Evolutionary conservation across 2,113 vertebrate genomes (phyloP), one percentile per base, ranked within the genome.

Genomic region (Myrmophylax atrothorax): DNA sequence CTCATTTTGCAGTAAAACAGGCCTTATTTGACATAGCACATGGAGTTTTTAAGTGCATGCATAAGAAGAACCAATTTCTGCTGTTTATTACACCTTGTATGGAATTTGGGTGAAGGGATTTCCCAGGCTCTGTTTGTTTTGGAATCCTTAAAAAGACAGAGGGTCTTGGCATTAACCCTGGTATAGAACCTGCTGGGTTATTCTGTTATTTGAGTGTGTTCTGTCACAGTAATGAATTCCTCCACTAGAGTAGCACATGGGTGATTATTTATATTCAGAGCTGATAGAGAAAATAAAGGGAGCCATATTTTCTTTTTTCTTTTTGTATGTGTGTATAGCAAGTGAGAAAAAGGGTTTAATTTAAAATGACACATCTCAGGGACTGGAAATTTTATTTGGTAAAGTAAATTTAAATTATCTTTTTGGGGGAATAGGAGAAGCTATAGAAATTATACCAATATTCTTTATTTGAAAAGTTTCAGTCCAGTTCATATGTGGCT

Each of bases 341-440:
- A 55, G 5, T 15, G 7, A 67, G 1, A 11, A 76, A 72, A 85
- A 67, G 0, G 1, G 1, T 80, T 73, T 58, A 23, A 58, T 55
- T 85, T 16, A 67, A 12, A 86, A 59, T 8, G 35, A 3, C 5
- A 46, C 5, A 9, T 47, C 28, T 83, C 4, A 44, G 14, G 14
- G 31, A 46, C 8, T 17, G 28, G 5, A 56, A 66, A 56, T 49
- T 64, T 87, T 44, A 40, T 19, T 6, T 12, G 5, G 35, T 22
- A 20, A 77, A 88, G 40, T 7, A 38, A 38, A 44, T 44, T 58
- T 15, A 42, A 28, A 11, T 42, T 1, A 7, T 28, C 29, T 37
- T 7, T 37, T 2, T 2, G 2, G 0, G 1, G 1, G 6, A 14
- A 4, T 7, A 3, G 4, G 9, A 8, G 1, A 18, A 24, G 5